Evolutionary conservation across 1,140 invertebrate species (phyloP).

Genomic region (Papilio machaon): DNA sequence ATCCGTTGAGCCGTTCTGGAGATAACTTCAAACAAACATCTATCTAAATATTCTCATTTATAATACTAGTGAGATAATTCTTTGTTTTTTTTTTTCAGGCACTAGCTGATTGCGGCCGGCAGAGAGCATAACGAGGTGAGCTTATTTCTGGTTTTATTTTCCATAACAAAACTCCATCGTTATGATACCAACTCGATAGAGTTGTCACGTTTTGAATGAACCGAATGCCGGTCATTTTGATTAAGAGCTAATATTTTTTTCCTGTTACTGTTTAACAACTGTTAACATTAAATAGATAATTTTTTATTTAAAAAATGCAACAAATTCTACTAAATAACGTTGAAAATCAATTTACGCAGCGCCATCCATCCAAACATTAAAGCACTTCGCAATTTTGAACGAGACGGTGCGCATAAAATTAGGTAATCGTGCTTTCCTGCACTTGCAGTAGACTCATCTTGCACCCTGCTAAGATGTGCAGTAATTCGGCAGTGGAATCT

Average conservation of each 20-base stretch:
- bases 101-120: constrained; percentile 9
- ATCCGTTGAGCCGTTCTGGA: no score
- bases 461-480: no score
- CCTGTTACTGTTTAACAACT: not conserved
- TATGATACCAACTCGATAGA: constrained; percentile 9
- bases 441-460: no score
- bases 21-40: no score
- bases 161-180: constrained; percentile 13
- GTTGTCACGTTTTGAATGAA: constrained; percentile 22
- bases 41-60: no score
- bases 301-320: not conserved
- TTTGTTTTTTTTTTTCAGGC: constrained; percentile 10
- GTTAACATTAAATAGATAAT: constrained; percentile 2
- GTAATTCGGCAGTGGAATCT: no score
- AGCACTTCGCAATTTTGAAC: not conserved
- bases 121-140: constrained; percentile 23
- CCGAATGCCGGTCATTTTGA: not conserved
- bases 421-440: no score
- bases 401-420: not conserved
- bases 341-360: no score
- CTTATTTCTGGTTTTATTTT: constrained; percentile 30
- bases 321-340: no score
- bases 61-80: not conserved
- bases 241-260: not conserved
- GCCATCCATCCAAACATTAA: not conserved